Base-by-base conservation (phyloP, 2,797 vertebrate genomes). In the Tragelaphus oryx region DNA sequence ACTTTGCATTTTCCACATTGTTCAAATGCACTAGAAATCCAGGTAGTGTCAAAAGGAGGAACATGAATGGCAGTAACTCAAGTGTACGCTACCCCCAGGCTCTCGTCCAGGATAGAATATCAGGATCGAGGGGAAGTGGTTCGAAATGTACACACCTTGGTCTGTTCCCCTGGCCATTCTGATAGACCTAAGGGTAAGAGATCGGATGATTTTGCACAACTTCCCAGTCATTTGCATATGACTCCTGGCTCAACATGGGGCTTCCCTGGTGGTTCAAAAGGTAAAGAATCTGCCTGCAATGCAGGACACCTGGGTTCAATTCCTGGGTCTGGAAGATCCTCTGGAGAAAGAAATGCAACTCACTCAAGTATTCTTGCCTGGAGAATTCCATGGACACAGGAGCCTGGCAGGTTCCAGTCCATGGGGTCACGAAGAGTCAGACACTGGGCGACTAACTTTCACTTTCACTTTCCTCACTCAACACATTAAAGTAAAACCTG, bases 41-140 rank as follows among this genome's bases (percentile, higher is more conserved):
- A n/a, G 8, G 46, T 6, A 2, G 10, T 7, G n/a, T 18, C 37
- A 12, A 60, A 55, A 68, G 18, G 48, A 60, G 9, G 81, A 48
- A 5, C 62, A 68, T 0, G 30, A 57, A 28, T 1, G n/a, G 57
- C 12, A 37, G 48, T n/a, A n/a, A 28, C 41, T 57, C 30, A 4
- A 2, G 30, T 1, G 1, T 3, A n/a, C 1, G 10, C 30, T 2
- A 22, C 7, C 20, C 5, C 22, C 12, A 18, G n/a, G 52, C 44
- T 75, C 24, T 52, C 9, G 46, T 10, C 44, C 76, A 44, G 54
- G 8, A 68, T 0, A 2, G 20, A 2, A 5, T 18, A 28, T 33
- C 0, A n/a, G 74, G 30, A 55, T n/a, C 18, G 54, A 5, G 1
- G 18, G 4, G 28, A 41, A 60, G 28, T 44, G n/a, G 13, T 50